A percentile compares a stretch with the other conserved stretches of the same genome.
phyloP scores from a whole-genome alignment of 2,797 vertebrate species.

The Karalla daura region DNA sequence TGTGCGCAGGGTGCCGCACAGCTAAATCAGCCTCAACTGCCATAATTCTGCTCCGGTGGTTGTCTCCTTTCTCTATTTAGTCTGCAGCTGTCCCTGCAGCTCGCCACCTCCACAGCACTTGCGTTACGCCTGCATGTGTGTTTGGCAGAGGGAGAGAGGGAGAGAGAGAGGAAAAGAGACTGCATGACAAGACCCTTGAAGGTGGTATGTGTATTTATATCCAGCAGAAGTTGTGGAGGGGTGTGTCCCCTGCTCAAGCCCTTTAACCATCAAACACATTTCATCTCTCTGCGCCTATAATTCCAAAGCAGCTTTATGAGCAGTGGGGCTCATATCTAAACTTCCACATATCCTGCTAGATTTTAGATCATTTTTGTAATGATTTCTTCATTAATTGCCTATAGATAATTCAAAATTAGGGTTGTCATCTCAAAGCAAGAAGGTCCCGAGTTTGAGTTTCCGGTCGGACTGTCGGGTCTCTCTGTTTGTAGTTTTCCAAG shows the following conservation, averaged over 20 bases:
- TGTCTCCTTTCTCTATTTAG: constrained; percentile 62
- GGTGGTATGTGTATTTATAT: constrained; percentile 63
- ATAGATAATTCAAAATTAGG: no score
- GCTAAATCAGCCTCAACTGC: constrained; percentile 47
- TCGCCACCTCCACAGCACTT: constrained; percentile 58
- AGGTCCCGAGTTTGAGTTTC: no score
- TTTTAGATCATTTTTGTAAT: neutral
- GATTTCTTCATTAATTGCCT: neutral
- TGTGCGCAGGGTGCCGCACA: constrained; percentile 11
- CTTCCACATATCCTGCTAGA: neutral
- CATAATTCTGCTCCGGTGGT: constrained; percentile 62
- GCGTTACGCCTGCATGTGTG: constrained; percentile 36
- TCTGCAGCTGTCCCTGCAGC: constrained; percentile 64
- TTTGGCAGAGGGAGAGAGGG: constrained; percentile 20
- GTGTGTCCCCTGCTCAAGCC: constrained; percentile 44
- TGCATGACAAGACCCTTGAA: constrained; percentile 50
- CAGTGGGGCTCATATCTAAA: constrained; percentile 18
- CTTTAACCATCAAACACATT: constrained; percentile 54
- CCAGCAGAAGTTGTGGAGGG: constrained; percentile 41
- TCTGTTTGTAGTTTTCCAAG: no score
- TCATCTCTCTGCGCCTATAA: constrained; percentile 30
- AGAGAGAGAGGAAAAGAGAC: constrained; percentile 10
- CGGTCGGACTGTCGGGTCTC: no score
- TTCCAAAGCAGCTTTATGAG: constrained; percentile 26
- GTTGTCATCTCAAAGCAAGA: no score